A percentile compares a stretch with the other conserved stretches of the same genome.
phyloP scores from a whole-genome alignment of 2,113 vertebrate species.

The Oncorhynchus tshawytscha region DNA sequence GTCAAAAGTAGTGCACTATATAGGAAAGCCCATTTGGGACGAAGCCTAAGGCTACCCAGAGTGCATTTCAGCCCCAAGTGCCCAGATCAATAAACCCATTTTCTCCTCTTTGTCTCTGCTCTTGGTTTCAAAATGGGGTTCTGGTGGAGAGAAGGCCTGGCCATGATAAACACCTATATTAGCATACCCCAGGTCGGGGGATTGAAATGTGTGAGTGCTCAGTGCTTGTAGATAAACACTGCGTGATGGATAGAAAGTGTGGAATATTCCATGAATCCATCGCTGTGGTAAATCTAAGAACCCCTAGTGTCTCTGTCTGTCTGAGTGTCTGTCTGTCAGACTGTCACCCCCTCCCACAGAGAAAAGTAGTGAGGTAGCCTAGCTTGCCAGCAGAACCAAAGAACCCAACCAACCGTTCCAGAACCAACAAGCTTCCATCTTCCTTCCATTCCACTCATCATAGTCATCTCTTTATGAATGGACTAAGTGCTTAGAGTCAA shows the following conservation, averaged over 20 bases:
- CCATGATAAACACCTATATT: constrained; percentile 27
- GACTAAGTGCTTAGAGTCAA: background rate
- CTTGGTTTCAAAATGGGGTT: background rate
- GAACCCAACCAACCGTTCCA: constrained; percentile 24
- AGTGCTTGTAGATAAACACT: constrained; percentile 18
- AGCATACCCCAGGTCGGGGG: constrained; percentile 12
- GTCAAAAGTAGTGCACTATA: background rate
- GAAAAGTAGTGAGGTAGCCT: background rate
- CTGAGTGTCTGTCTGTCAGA: constrained; percentile 2
- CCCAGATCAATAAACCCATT: background rate
- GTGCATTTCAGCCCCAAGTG: background rate
- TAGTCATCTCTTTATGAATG: constrained; percentile 38
- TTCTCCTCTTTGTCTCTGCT: background rate
- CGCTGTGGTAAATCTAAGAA: constrained; percentile 21
- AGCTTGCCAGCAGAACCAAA: background rate
- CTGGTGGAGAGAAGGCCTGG: background rate
- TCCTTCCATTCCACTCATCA: constrained; percentile 6
- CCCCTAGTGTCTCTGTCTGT: background rate
- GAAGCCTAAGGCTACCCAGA: background rate
- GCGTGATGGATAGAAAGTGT: constrained; percentile 1
- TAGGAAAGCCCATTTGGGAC: no score
- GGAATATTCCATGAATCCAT: constrained; percentile 24
- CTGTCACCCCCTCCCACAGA: background rate
- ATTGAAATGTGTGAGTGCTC: constrained; percentile 10
- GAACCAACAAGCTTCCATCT: constrained; percentile 26